phyloP scores from a whole-genome alignment of 2,113 vertebrate species.

The Etia nguti region DNA sequence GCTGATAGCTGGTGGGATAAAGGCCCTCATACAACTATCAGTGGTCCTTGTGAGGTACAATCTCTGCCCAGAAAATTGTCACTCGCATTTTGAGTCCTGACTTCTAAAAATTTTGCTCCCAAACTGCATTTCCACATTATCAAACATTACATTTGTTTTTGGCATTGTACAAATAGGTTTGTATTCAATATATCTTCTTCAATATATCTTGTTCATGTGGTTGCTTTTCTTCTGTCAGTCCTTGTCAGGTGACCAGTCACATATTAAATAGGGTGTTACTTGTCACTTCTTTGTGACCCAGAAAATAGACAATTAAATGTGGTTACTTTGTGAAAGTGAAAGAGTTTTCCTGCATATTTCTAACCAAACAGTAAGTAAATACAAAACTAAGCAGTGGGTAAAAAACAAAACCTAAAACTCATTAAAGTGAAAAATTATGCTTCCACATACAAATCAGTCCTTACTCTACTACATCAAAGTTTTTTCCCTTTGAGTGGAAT shows the following conservation, averaged over 20 bases:
- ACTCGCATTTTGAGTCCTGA: neutral
- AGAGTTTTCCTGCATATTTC: neutral
- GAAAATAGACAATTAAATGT: neutral
- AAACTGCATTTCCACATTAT: neutral
- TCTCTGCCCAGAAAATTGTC: neutral
- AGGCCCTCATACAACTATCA: neutral
- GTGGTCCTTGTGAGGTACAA: neutral
- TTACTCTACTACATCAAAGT: neutral
- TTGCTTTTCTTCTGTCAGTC: neutral
- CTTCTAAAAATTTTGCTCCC: neutral
- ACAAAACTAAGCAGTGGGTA: neutral
- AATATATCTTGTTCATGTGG: neutral
- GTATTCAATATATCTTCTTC: neutral
- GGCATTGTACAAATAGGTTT: neutral
- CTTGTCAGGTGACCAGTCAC: neutral
- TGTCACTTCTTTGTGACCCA: neutral
- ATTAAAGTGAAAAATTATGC: accelerated
- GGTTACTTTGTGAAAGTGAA: neutral
- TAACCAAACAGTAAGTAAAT: neutral
- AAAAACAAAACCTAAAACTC: neutral
- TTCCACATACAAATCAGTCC: neutral
- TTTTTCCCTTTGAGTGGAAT: neutral
- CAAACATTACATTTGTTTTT: neutral
- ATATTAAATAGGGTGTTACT: neutral
- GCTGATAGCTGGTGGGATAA: neutral